A percentile compares a stretch with the other conserved stretches of the same genome.
These are phyloP conservation scores for Poicephalus gulielmi DNA, from an alignment of 2,113 vertebrate genomes.

Conservation along the genomic window DNA sequence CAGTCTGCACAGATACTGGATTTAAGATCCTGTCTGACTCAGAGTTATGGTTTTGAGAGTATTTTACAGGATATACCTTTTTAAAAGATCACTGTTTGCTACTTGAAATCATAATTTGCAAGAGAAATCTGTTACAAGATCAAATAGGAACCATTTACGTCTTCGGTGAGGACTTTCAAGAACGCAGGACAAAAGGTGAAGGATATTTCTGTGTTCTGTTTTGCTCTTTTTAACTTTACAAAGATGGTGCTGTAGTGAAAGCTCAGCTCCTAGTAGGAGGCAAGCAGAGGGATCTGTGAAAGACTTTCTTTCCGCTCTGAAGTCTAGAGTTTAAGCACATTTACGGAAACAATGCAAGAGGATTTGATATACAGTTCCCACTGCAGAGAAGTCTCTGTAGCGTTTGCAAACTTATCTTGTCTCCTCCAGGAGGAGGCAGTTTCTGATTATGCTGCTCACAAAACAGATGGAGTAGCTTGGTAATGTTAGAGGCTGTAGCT, in stretches of 20 bases:
- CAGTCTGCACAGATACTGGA: not conserved
- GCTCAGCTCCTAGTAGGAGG: not conserved
- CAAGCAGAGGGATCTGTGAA: not conserved
- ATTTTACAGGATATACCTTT: constrained; percentile 42
- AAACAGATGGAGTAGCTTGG: not conserved
- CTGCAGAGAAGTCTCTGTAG: not conserved
- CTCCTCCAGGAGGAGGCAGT: not conserved
- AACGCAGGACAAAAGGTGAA: not conserved
- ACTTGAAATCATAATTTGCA: constrained; percentile 48
- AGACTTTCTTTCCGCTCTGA: not conserved
- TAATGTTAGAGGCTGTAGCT: not conserved
- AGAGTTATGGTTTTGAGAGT: constrained; percentile 23
- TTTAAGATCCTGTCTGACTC: constrained; percentile 13
- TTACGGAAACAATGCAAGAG: not conserved
- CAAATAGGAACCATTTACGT: not conserved
- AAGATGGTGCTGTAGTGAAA: not conserved
- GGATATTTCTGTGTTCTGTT: not conserved
- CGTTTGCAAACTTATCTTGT: not conserved
- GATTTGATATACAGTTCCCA: not conserved
- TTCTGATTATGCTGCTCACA: not conserved
- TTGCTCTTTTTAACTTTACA: not conserved
- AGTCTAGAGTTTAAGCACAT: not conserved
- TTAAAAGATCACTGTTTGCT: constrained; percentile 24
- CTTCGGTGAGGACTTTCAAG: not conserved
- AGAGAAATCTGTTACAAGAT: constrained; percentile 24